Evolutionary conservation across 2,888 invertebrate species (phyloP), one percentile per base, ranked within the genome.

Genomic region (Mythimna pallens): DNA sequence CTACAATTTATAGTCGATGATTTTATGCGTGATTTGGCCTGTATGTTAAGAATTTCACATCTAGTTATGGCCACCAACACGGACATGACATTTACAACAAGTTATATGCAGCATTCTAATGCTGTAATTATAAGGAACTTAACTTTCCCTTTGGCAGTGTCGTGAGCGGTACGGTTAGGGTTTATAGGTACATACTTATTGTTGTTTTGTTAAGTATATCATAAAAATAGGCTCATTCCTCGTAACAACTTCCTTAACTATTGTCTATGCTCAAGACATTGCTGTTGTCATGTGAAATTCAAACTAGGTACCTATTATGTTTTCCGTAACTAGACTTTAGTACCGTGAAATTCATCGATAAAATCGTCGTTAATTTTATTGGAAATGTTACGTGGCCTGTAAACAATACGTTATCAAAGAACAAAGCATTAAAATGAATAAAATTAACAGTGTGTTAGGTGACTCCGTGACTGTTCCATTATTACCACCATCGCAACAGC

Each of bases 401-500:
- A 58, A 63, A 80, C 76, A 82, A 75, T 62, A 78, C 70, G 64
- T 75, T 84, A 80, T 85, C 76, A 80, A 74, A 63, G 62, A 81
- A 84, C 74, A 80, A 77, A 67, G 67, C 70, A 63, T 20, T 76
- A 80, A 76, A 84, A 78, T 81, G 71, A 81, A 76, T 72, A 81
- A 78, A 74, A 83, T 79, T 78, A 81, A 81, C 43, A 73, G 61
- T 57, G 22, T 76, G 76, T 86, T 83, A 87, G 85, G 86, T 85
- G 75, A 81, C 72, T 80, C 75, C 76, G 80, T 76, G 76, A 65
- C 84, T 82, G 83, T 85, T 86, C 88, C 88, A 90, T 91, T 89
- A 89, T 90, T 90, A 87, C 88, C 87, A 84, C 82, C 82, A 76
- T 86, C 43, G 58, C 43, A 61, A 54, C 22, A 80, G 84, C 74